phyloP scores from a whole-genome alignment of 2,888 invertebrate species.

The Serripes groenlandicus region DNA sequence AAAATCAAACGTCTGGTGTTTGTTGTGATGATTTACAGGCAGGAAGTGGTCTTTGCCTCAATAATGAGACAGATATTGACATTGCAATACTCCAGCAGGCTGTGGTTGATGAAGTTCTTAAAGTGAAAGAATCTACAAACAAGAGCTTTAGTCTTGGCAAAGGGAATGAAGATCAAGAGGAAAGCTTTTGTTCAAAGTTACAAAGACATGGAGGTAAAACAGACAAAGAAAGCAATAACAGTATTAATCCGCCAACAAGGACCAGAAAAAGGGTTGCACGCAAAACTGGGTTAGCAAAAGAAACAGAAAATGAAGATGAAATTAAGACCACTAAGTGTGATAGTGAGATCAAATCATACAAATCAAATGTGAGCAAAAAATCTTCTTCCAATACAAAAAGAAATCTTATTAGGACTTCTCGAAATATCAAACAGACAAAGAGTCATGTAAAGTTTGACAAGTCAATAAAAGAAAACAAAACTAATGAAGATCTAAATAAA shows the following conservation, averaged over 20 bases:
- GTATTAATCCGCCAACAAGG: no score
- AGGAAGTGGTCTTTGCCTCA: not conserved
- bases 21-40: not conserved
- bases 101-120: not conserved
- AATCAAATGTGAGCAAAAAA: not conserved
- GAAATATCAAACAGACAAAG: not conserved
- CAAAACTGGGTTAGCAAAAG: not conserved
- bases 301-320: not conserved
- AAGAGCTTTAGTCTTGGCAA: not conserved
- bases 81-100: conserved; percentile 2
- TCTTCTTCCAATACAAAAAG: not conserved
- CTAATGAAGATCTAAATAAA: conserved; percentile 1
- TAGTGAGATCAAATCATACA: not conserved
- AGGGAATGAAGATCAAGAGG: not conserved
- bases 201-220: not conserved
- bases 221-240: not conserved
- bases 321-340: not conserved
- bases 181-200: not conserved
- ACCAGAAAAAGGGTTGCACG: no score
- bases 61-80: not conserved
- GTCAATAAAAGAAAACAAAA: not conserved
- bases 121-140: not conserved
- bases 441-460: not conserved
- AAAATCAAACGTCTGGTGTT: not conserved
- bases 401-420: not conserved